These are phyloP conservation scores for Zoanthus sociatus DNA, from an alignment of 92 coral and sea anemone genomes.

Conservation along the genomic window DNA sequence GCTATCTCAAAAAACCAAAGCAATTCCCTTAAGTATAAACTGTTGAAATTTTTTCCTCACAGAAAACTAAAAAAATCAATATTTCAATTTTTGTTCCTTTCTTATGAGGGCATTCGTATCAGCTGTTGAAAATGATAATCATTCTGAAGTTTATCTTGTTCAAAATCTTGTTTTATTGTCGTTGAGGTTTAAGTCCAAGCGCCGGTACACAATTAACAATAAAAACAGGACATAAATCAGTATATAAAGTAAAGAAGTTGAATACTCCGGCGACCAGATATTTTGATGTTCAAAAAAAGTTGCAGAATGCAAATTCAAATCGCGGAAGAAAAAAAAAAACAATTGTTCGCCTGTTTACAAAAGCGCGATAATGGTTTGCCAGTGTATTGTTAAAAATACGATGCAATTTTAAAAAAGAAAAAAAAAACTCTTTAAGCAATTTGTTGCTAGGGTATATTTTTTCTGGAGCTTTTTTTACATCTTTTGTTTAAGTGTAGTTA, in stretches of 20 bases:
- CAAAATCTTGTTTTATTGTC: conserved; percentile 14
- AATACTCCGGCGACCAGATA: background rate
- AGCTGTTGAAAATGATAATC: background rate
- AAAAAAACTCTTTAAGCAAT: conserved; percentile 31
- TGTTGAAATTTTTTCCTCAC: background rate
- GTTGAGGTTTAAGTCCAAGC: conserved; percentile 29
- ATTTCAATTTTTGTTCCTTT: background rate
- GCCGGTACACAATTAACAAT: conserved; percentile 19
- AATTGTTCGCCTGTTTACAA: conserved; percentile 19
- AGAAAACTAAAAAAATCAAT: background rate
- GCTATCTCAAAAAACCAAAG: conserved; percentile 29
- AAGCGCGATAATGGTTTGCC: conserved; percentile 32
- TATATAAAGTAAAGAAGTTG: background rate
- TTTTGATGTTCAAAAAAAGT: background rate
- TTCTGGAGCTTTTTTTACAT: background rate
- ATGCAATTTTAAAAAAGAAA: conserved; percentile 10
- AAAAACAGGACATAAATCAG: background rate
- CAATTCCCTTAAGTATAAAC: background rate
- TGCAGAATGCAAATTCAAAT: conserved; percentile 28
- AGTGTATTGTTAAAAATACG: conserved; percentile 23
- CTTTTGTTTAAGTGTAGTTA: conserved; percentile 19
- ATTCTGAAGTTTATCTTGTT: background rate
- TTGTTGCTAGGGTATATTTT: background rate
- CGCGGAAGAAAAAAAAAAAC: conserved; percentile 19
- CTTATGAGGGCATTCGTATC: background rate